phyloP scores from a whole-genome alignment of 2,797 vertebrate species.

The Paramormyrops hopkinsi region DNA sequence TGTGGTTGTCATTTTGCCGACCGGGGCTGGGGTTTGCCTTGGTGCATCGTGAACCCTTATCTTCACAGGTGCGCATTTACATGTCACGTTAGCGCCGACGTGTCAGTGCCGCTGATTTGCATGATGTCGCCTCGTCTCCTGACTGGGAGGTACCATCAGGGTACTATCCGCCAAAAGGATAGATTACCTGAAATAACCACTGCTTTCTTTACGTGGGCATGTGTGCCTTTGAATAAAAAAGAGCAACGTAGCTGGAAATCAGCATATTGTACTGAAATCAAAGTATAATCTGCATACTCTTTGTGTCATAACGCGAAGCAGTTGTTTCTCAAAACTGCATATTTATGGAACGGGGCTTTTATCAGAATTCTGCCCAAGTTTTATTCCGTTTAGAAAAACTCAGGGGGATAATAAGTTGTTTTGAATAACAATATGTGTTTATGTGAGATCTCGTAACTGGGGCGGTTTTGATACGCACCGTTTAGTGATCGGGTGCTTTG shows the following conservation, averaged over 20 bases:
- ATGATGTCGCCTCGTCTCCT: not conserved
- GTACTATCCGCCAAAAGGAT: not conserved
- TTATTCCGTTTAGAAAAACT: constrained; percentile 1
- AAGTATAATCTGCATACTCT: not conserved
- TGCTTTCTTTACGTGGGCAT: not conserved
- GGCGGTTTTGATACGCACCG: not conserved
- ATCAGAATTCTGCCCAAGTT: not conserved
- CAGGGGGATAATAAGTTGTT: not conserved
- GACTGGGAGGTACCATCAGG: no score
- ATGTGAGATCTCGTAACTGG: not conserved
- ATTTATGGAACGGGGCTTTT: not conserved
- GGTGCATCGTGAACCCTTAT: not conserved
- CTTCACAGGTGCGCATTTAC: not conserved
- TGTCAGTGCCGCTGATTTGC: not conserved
- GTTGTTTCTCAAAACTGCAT: not conserved
- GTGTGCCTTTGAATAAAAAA: not conserved
- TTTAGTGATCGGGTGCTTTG: not conserved
- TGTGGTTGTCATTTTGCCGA: not conserved
- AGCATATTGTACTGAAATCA: not conserved
- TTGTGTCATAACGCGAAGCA: not conserved
- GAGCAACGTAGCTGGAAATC: not conserved
- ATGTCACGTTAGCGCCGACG: not conserved
- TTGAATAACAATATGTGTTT: constrained; percentile 13
- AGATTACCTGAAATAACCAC: not conserved
- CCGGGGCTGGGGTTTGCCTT: not conserved